Evolutionary conservation across 1,140 invertebrate genomes (phyloP), one percentile per base, ranked within the genome.

Genomic region (Drosophila arawakana): DNA sequence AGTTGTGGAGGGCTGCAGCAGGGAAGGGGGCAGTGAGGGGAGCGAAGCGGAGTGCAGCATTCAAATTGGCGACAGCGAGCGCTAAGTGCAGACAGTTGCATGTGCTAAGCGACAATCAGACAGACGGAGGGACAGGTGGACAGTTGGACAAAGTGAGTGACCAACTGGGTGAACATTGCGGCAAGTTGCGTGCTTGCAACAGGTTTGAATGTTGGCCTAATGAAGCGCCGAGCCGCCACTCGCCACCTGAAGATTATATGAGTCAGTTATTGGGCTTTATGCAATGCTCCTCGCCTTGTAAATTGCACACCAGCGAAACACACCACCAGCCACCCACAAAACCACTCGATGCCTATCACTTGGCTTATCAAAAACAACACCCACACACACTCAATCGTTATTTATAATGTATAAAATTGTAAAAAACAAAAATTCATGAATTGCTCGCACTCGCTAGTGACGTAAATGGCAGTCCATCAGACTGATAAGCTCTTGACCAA

Each of bases 191-290:
- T 61, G 74, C 34, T 50, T 49, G 80, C 80, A 71, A 78, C 80
- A 78, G 80, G 80, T 82, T 81, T 81, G 76, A 75, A 70, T 70
- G 65, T 70, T 77, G 78, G 73, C 63, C 79, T 77, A 81, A 81
- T 81, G 79, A 79, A 62, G 72, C 72, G 72, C 72, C 66, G 58
- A 50, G 4, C 39, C 4, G 9, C 39, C 39, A 9, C 21, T n/a
- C 60, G 39, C 47, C 71, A 54, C 55, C 47, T 41, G 41, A 6
- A 54, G 52, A 62, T 63, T 58, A 72, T 58, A 72, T 66, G 73
- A 76, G 69, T 76, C 73, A 76, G 73, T 76, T 76, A 73, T 30
- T 54, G 54, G 60, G 11, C 70, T 84, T 84, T 84, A 84, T 84
- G 81, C 81, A 84, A 84, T 46, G 58, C 65, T 13, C 57, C 57